Conservation (phyloP, 2,888 invertebrate genomes). For the Ichneumon xanthorius region DNA sequence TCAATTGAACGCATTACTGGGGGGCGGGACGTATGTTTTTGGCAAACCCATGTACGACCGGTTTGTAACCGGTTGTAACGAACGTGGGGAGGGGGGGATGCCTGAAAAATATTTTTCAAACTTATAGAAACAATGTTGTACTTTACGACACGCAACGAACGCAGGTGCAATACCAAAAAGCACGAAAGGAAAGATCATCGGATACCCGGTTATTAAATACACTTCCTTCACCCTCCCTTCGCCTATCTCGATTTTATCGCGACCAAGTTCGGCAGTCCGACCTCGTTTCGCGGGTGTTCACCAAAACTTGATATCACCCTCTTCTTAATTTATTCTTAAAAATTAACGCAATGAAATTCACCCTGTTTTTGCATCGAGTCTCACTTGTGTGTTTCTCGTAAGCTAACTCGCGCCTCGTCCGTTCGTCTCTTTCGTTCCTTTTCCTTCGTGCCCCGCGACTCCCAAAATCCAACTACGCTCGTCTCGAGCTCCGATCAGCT, state of each 20-base stretch:
- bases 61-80: slow-evolving; percentile 33
- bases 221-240: neutral
- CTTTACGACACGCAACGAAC: slow-evolving; percentile 78
- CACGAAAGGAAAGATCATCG: slow-evolving; percentile 59
- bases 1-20: slow-evolving; percentile 18
- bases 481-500: slow-evolving; percentile 17
- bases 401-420: slow-evolving; percentile 47
- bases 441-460: slow-evolving; percentile 21
- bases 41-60: slow-evolving; percentile 37
- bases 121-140: slow-evolving; percentile 80
- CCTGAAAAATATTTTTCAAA: slow-evolving; percentile 75
- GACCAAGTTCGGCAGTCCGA: slow-evolving; percentile 14
- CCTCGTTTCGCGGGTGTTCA: slow-evolving; percentile 11
- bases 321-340: slow-evolving; percentile 42
- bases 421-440: slow-evolving; percentile 24
- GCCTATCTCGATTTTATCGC: slow-evolving; percentile 18
- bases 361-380: slow-evolving; percentile 73
- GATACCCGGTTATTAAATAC: slow-evolving; percentile 11
- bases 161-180: slow-evolving; percentile 65
- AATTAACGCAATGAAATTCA: slow-evolving; percentile 73
- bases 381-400: neutral
- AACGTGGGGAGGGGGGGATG: slow-evolving; percentile 6
- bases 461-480: slow-evolving; percentile 51
- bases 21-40: slow-evolving; percentile 18
- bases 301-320: slow-evolving; percentile 37